Base-by-base conservation (phyloP, 2,888 invertebrate species). In the Eupithecia abbreviata region DNA sequence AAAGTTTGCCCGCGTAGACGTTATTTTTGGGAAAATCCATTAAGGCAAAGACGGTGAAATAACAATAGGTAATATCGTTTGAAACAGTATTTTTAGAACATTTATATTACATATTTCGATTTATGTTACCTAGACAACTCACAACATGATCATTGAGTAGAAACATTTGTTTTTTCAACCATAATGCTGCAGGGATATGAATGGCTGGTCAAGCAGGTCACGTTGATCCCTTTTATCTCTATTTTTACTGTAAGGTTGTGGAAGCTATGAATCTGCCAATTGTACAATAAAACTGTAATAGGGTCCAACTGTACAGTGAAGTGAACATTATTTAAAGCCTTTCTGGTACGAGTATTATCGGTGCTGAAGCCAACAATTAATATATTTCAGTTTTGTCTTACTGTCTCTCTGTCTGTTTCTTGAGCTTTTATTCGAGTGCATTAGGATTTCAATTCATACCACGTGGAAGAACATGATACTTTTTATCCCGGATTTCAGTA, bases 161-260 rank as follows among this genome's bases (percentile, higher is more conserved):
- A 45, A 45, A n/a, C n/a, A n/a, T 42, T 67, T 43, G 67, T 43
- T 42, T 68, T 68, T 68, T 45, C 67, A 45, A 45, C 43, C 67
- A 68, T 68, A 43, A 68, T 68, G 67, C 42, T 42, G 13, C n/a
- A 4, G 15, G 67, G 43, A 13, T 18, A 42, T 42, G 42, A 66
- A 66, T 66, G 42, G 66, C 66, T 68, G 67, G 67, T n/a, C 43
- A 68, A 43, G 18, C 67, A 43, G 67, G 67, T 45, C 45, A 68
- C 18, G 4, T 12, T 12, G 7, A 30, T 18, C 18, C 62, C 62
- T 30, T 30, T 30, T 62, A 62, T 30, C 30, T 62, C 62, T 30
- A 62, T 18, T 30, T 62, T 62, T 12, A 18, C 10, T 30, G 3
- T 18, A 30, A 30, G 4, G 30, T 10, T 62, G 62, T 62, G 10